Conservation (phyloP, 2,888 invertebrate genomes). For the Monoplex corrugatus region DNA sequence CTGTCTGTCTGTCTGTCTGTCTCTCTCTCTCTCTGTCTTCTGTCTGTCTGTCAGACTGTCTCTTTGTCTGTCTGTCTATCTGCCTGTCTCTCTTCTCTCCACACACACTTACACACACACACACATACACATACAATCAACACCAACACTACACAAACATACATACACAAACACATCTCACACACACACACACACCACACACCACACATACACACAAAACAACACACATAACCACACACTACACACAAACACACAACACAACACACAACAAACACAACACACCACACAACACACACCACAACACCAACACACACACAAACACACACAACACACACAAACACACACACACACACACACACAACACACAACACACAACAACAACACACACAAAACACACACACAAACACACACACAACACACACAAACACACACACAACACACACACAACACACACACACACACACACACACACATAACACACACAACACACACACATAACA, state of each 20-base stretch:
- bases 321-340: background rate
- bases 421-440: slow-evolving; percentile 12
- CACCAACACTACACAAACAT: background rate
- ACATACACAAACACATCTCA: background rate
- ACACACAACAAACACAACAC: background rate
- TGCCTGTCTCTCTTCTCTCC: slow-evolving; percentile 20
- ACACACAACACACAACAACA: background rate
- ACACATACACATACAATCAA: background rate
- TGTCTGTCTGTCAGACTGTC: no score
- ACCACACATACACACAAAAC: background rate
- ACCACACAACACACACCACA: background rate
- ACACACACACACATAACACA: background rate
- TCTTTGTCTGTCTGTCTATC: background rate
- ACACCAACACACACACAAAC: background rate
- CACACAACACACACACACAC: background rate
- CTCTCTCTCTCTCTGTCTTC: background rate
- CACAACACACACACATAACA: background rate
- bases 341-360: slow-evolving; percentile 22
- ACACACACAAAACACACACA: background rate
- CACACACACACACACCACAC: slow-evolving; percentile 22
- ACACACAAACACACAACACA: background rate
- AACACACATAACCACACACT: no score
- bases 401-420: slow-evolving; percentile 9
- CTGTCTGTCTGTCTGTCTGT: slow-evolving; percentile 21
- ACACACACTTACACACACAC: background rate